Evolutionary conservation across 2,113 vertebrate genomes (phyloP), one percentile per base, ranked within the genome.

Genomic region (Callorhinus ursinus): DNA sequence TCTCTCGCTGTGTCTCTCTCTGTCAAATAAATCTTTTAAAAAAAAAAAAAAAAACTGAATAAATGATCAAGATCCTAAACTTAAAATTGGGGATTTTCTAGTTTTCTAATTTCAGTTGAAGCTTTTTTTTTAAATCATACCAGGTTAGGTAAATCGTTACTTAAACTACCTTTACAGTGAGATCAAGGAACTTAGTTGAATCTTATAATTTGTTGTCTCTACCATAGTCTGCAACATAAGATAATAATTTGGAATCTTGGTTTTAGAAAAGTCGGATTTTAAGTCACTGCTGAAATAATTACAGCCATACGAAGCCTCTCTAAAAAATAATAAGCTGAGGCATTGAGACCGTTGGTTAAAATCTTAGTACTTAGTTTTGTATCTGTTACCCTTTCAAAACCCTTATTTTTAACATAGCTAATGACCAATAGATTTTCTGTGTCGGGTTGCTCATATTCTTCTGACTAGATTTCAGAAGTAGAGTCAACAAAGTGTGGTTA

Each of bases 61-160:
- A 53, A 91, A 76, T 89, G 33, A 93, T 89, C 22, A 90, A 61
- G 36, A 79, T 94, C 13, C 86, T 98, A 85, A 88, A 81, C 59
- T 80, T 79, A 91, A 88, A 90, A 63, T 61, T n/a, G 2, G 11
- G 55, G 7, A 74, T 76, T 92, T 63, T 81, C 18, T 13, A 87
- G 61, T 69, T 80, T 92, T 88, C 53, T 90, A 14, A 71, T 90
- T 95, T 82, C 77, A 87, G 12, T 24, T 83, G 18, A 81, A 84
- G 8, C 24, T 90, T 94, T 74, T 67, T 71, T 36, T 36, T 69
- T n/a, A 8, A 39, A 46, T 46, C 72, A 15, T 76, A 28, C 13
- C 0, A 1, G 42, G 1, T 46, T 46, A 46, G 72, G 39, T 28
- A 76, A 76, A 76, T 46, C 6, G 1, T 76, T 76, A 46, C 39